Evolutionary conservation across 2,888 invertebrate genomes (phyloP).

Genomic region (Himalopsyche kuldschensis): DNA sequence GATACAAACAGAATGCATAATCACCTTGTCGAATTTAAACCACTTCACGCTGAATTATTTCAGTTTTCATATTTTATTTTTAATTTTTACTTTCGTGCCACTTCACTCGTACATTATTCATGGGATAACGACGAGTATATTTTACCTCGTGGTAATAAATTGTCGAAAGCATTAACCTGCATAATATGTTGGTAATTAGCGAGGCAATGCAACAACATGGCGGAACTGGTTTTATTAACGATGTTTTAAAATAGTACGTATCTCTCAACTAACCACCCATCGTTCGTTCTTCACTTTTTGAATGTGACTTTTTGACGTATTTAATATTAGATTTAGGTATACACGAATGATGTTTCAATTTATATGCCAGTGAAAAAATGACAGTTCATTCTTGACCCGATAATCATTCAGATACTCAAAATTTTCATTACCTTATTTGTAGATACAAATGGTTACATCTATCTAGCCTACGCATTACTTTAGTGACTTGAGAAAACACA

Average conservation of each 20-base stretch:
- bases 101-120: not conserved
- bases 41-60: not conserved
- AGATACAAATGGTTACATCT: too few species aligned
- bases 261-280: not conserved
- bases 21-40: not conserved
- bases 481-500: too few species aligned
- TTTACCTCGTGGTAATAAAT: slow-evolving; percentile 14
- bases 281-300: not conserved
- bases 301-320: too few species aligned
- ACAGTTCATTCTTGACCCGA: too few species aligned
- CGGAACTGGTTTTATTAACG: slow-evolving; percentile 17
- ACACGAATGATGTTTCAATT: too few species aligned
- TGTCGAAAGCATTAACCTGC: slow-evolving; percentile 23
- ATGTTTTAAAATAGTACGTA: not conserved
- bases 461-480: too few species aligned
- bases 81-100: not conserved
- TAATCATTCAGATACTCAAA: too few species aligned
- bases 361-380: too few species aligned
- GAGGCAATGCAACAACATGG: slow-evolving; percentile 12
- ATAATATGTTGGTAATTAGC: slow-evolving; percentile 25
- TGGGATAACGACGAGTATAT: not conserved
- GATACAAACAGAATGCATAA: too few species aligned
- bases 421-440: too few species aligned
- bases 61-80: not conserved
- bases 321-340: too few species aligned